These are phyloP conservation scores for Sminthurides bifidus DNA, from an alignment of 1,140 invertebrate species.

Conservation along the genomic window DNA sequence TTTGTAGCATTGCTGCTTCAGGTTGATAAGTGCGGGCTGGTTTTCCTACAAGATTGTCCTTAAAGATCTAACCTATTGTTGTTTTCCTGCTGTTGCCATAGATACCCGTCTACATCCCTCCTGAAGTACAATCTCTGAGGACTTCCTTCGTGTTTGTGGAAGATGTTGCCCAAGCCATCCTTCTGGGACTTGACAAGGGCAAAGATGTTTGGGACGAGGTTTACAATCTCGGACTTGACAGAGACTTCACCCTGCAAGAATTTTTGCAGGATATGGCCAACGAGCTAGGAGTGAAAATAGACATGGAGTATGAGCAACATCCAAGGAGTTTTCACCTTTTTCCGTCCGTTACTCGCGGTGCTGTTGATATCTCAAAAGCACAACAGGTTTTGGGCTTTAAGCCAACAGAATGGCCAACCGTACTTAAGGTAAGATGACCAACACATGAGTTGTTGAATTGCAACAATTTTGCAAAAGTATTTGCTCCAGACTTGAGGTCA, in stretches of 20 bases:
- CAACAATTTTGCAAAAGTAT: too few relatives aligned
- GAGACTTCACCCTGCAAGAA: constrained; percentile 14
- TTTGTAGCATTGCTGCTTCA: too few relatives aligned
- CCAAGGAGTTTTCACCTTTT: constrained; percentile 35
- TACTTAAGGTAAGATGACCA: constrained; percentile 29
- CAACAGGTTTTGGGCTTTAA: constrained; percentile 35
- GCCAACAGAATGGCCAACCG: constrained; percentile 35
- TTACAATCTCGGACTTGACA: constrained; percentile 38
- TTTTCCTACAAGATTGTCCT: too few relatives aligned
- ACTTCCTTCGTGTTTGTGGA: constrained; percentile 41
- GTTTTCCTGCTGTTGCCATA: constrained; percentile 10
- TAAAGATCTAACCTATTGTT: too few relatives aligned
- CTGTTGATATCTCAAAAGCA: constrained; percentile 38
- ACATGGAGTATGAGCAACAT: constrained; percentile 11
- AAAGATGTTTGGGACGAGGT: constrained; percentile 34
- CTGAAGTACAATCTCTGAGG: constrained; percentile 32
- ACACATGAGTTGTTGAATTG: too few relatives aligned
- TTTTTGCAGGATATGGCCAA: constrained; percentile 33
- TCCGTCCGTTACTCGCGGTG: constrained; percentile 40
- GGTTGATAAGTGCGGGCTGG: too few relatives aligned
- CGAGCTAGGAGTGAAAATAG: constrained; percentile 28
- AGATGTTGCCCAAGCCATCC: constrained; percentile 39
- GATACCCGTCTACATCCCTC: constrained; percentile 36
- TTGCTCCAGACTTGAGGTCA: not conserved
- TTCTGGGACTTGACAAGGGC: constrained; percentile 29